These are phyloP conservation scores for Dynastes hyllus DNA, from an alignment of 2,888 invertebrate species.

Conservation along the genomic window DNA sequence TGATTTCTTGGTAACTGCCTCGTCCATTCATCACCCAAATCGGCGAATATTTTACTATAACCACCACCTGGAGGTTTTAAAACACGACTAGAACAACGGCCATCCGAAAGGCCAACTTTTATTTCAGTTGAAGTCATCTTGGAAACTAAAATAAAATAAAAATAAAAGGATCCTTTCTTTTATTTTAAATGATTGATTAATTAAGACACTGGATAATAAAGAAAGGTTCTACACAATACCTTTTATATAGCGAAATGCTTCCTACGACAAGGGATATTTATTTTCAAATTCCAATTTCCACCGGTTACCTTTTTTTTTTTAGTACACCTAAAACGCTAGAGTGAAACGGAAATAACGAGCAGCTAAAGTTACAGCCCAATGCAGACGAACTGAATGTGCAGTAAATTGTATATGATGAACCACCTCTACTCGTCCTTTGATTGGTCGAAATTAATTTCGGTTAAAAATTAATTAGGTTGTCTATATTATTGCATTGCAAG, in stretches of 20 bases:
- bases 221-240: background rate
- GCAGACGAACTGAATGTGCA: conserved; percentile 4
- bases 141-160: conserved; percentile 11
- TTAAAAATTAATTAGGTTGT: conserved; percentile 32
- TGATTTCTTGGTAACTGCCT: conserved; percentile 51
- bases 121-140: conserved; percentile 63
- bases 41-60: conserved; percentile 69
- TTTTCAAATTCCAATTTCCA: conserved; percentile 49
- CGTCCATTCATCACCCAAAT: conserved; percentile 41
- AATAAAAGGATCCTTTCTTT: background rate
- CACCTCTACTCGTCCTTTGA: conserved; percentile 25
- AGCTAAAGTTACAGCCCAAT: conserved; percentile 6
- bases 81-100: conserved; percentile 69
- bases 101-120: conserved; percentile 61
- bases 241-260: conserved; percentile 22
- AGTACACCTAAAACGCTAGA: conserved; percentile 16
- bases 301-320: conserved; percentile 35
- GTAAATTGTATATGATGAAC: background rate
- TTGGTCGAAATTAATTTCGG: conserved; percentile 39
- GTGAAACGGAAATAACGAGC: conserved; percentile 1
- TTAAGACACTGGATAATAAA: background rate
- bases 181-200: background rate
- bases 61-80: conserved; percentile 72
- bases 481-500: background rate
- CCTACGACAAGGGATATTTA: conserved; percentile 32